Conservation (phyloP, 2,797 vertebrate species). For the Anguilla megastoma region DNA sequence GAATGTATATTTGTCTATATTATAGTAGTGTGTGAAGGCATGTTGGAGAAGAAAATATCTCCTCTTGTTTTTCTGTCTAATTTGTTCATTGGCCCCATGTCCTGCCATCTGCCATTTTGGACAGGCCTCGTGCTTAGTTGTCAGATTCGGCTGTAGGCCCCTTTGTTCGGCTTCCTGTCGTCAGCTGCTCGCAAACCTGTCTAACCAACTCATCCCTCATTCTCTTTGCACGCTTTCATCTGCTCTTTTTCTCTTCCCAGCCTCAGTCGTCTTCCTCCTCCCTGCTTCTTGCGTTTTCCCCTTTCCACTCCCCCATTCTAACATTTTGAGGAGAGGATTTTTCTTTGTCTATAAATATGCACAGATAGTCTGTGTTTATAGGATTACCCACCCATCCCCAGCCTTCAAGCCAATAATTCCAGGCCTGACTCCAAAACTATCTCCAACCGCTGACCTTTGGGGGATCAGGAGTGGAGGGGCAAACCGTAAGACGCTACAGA, state of each 20-base stretch:
- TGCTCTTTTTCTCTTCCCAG: neutral
- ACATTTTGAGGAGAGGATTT: neutral
- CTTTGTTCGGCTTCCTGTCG: neutral
- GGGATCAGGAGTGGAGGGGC: conserved; percentile 9
- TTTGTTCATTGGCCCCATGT: neutral
- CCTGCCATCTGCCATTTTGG: neutral
- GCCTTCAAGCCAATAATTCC: conserved; percentile 15
- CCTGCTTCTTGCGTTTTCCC: neutral
- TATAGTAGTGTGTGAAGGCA: neutral
- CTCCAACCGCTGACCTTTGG: conserved; percentile 14
- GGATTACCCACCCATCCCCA: conserved; percentile 16
- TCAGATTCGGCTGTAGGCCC: neutral
- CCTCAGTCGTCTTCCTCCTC: neutral
- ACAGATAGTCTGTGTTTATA: conserved; percentile 21
- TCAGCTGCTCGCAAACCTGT: neutral
- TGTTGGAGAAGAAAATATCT: neutral
- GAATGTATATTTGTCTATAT: neutral
- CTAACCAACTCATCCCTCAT: neutral
- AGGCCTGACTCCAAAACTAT: conserved; percentile 2
- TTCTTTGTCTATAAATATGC: conserved; percentile 19
- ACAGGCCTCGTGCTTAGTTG: neutral
- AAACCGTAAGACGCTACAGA: neutral
- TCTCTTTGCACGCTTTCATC: neutral
- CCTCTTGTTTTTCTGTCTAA: neutral
- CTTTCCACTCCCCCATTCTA: neutral